phyloP scores from a whole-genome alignment of 2,797 vertebrate genomes.

The Agapornis canus region DNA sequence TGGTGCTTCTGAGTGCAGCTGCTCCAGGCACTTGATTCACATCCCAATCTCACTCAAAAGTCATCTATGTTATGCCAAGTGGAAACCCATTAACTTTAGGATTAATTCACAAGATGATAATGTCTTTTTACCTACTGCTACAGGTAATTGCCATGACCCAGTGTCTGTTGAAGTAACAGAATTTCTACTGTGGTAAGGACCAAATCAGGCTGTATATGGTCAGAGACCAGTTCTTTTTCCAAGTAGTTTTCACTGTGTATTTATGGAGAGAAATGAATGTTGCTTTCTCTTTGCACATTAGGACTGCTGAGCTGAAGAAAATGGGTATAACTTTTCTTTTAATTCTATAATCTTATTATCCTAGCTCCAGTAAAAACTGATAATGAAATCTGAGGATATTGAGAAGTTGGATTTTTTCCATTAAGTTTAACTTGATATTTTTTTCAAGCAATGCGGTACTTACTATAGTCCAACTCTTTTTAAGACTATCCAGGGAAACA shows the following conservation, averaged over 20 bases:
- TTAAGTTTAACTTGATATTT: constrained; percentile 54
- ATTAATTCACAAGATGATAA: not conserved
- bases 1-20: not conserved
- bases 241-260: not conserved
- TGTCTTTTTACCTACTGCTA: not conserved
- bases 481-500: constrained; percentile 71
- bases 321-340: constrained; percentile 52
- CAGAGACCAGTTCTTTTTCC: not conserved
- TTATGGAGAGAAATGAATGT: constrained; percentile 34
- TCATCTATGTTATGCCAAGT: rapidly evolving
- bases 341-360: constrained; percentile 67
- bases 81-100: not conserved
- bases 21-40: not conserved
- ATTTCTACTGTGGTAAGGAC: not conserved
- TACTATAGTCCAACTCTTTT: constrained; percentile 64
- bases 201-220: not conserved
- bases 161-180: not conserved
- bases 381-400: constrained; percentile 54
- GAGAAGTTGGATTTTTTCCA: constrained; percentile 48
- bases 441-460: constrained; percentile 61
- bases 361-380: constrained; percentile 46
- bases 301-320: constrained; percentile 43
- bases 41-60: not conserved
- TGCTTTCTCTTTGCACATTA: not conserved
- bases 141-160: not conserved